Conservation (phyloP, 1,140 invertebrate genomes). For the Drosophila aff. region DNA sequence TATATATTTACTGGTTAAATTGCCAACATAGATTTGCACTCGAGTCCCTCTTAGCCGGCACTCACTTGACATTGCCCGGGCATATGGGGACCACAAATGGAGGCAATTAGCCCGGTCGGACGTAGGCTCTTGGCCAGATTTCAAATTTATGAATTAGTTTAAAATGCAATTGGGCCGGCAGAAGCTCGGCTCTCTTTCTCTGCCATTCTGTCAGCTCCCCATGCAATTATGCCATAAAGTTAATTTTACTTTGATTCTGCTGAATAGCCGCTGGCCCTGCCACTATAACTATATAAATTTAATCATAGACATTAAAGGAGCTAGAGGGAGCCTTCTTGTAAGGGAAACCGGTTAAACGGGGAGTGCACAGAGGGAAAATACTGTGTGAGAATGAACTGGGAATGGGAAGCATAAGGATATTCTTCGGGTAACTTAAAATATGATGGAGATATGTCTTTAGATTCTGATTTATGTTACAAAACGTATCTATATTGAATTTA, state of each 20-base stretch:
- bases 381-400: constrained; percentile 13
- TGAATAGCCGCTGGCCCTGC: constrained; percentile 22
- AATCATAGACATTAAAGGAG: constrained; percentile 65
- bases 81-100: constrained; percentile 44
- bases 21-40: constrained; percentile 58
- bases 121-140: constrained; percentile 23
- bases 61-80: constrained; percentile 47
- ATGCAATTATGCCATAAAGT: constrained; percentile 71
- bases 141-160: constrained; percentile 58
- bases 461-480: not conserved
- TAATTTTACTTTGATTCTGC: constrained; percentile 36
- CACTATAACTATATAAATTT: constrained; percentile 57
- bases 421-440: not conserved
- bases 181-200: constrained; percentile 4
- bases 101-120: constrained; percentile 38
- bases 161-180: constrained; percentile 49
- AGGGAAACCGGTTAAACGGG: constrained; percentile 64
- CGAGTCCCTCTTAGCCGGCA: constrained; percentile 36
- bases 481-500: not conserved
- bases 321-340: constrained; percentile 33
- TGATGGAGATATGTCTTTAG: not conserved
- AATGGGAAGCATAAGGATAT: not conserved
- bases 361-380: constrained; percentile 39
- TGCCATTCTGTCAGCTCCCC: not conserved
- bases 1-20: constrained; percentile 51